Conservation (phyloP, 2,113 vertebrate genomes). For the Channa argus region DNA sequence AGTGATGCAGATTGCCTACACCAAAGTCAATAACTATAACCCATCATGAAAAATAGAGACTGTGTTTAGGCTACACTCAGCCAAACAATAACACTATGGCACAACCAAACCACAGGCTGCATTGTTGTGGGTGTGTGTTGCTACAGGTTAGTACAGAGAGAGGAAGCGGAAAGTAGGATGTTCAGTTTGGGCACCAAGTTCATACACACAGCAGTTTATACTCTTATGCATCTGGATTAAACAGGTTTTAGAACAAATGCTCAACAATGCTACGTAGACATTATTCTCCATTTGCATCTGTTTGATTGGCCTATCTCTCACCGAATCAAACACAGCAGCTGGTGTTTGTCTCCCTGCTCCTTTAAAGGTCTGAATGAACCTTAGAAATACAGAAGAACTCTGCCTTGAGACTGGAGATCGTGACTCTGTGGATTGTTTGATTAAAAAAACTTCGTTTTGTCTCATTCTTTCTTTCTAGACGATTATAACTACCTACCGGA, state of each 20-base stretch:
- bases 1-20: no score
- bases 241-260: no score
- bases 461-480: constrained; percentile 77
- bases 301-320: no score
- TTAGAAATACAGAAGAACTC: no score
- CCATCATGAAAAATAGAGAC: no score
- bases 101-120: background rate
- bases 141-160: background rate
- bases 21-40: no score
- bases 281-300: no score
- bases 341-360: no score
- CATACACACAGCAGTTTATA: background rate
- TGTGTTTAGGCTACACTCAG: background rate
- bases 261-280: no score
- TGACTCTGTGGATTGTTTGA: background rate
- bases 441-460: constrained; percentile 3
- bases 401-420: no score
- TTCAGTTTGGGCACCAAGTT: background rate
- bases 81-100: background rate
- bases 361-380: background rate
- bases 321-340: no score
- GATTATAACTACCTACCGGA: constrained; percentile 86
- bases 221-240: background rate
- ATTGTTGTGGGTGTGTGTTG: background rate
- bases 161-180: background rate